Base-by-base conservation (phyloP, 1,140 invertebrate species). In the Diabrotica undecimpunctata region DNA sequence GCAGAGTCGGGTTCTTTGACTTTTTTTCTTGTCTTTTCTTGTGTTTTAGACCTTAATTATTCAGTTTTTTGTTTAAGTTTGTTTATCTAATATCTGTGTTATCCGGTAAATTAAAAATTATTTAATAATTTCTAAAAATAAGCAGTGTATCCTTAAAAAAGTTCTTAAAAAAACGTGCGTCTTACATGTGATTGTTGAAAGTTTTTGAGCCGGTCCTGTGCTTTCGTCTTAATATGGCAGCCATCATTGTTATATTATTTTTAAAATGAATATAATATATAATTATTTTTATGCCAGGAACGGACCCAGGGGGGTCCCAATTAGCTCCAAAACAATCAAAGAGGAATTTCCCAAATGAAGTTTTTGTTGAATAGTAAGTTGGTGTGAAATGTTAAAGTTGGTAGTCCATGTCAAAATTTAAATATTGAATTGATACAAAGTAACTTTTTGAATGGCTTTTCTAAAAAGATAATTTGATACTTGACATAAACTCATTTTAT, bases 151-250 rank as follows among this genome's bases (percentile, higher is more conserved):
- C n/a, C n/a, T 46, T 46, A 10, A 46, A 46, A 46, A 46, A 46
- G 41, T 46, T 46, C n/a, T 46, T 46, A 3, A 46, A 46, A n/a
- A 46, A 8, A 46, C n/a, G 41, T 46, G 41, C 41, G 41, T 46
- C 41, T 46, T 46, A 46, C n/a, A n/a, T 46, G 41, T 46, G 8
- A 46, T 46, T 46, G n/a, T 46, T 46, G 41, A 46, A 46, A 46
- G 8, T 46, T 46, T 46, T 46, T 46, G n/a, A 46, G 41, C 41
- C 41, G 41, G 41, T 10, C 41, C 41, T 46, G 41, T n/a, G n/a
- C 41, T 46, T 46, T 46, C 6, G 41, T 46, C 4, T 46, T 46
- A 46, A 46, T 10, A 46, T 46, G 41, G 41, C 41, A 46, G 41
- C 41, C 6, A 46, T 46, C 41, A 46, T 46, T 46, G 41, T 6